These are phyloP conservation scores for Teleogryllus oceanicus DNA, from an alignment of 2,888 invertebrate genomes.

Conservation along the genomic window DNA sequence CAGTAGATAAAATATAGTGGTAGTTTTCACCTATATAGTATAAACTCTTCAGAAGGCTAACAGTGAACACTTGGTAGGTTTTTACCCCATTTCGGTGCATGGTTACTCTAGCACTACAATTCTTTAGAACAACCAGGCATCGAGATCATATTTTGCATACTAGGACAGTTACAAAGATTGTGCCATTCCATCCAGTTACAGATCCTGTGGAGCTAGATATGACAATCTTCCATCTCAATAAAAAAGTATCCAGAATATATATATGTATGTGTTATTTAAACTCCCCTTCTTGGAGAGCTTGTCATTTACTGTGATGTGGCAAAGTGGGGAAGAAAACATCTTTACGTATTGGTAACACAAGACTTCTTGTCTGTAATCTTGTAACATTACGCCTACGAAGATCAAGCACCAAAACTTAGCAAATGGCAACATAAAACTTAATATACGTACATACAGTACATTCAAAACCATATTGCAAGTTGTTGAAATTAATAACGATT, in stretches of 20 bases:
- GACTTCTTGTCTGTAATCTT: slow-evolving; percentile 30
- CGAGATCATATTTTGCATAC: neutral
- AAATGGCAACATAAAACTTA: slow-evolving; percentile 37
- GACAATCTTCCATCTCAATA: neutral
- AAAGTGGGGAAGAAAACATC: slow-evolving; percentile 30
- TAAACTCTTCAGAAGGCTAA: slow-evolving; percentile 33
- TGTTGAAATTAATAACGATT: slow-evolving; percentile 36
- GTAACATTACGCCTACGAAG: slow-evolving; percentile 35
- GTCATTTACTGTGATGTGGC: slow-evolving; percentile 33
- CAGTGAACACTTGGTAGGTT: slow-evolving; percentile 35
- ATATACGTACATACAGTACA: slow-evolving; percentile 35
- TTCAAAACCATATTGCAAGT: slow-evolving; percentile 36
- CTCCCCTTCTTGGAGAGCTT: neutral
- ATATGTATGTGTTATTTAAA: slow-evolving; percentile 12
- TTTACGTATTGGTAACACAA: slow-evolving; percentile 29
- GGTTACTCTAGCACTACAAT: neutral
- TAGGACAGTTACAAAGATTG: slow-evolving; percentile 18
- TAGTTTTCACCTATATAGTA: slow-evolving; percentile 26
- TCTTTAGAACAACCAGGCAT: neutral
- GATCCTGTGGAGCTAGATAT: neutral
- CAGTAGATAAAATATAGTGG: slow-evolving; percentile 33
- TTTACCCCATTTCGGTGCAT: slow-evolving; percentile 12
- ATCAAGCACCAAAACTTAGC: slow-evolving; percentile 37
- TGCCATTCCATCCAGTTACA: slow-evolving; percentile 7
- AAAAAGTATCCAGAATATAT: slow-evolving; percentile 12